Evolutionary conservation across 2,888 invertebrate species (phyloP), one percentile per base, ranked within the genome.

Genomic region (Teleogryllus oceanicus): DNA sequence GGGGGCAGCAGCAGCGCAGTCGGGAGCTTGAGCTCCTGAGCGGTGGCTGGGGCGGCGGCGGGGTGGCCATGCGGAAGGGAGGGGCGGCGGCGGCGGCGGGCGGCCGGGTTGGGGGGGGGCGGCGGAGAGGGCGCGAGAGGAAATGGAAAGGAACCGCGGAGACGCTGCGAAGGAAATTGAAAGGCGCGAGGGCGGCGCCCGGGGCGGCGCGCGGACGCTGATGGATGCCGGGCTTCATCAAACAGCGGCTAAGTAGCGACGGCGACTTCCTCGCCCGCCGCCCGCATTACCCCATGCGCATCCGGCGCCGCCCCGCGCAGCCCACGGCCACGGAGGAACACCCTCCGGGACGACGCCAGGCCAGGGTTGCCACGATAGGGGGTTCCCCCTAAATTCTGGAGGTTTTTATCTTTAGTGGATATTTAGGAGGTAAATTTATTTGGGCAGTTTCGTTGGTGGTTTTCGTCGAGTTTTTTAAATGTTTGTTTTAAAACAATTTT

Each of bases 81-180:
- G 13, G 62, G 62, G 62, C 13, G 62, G 62, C n/a, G 13, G 62
- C 2, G 24, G 24, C 2, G 24, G 2, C 24, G 24, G 5, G 24
- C 2, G 24, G 24, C n/a, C n/a, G n/a, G n/a, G n/a, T n/a, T n/a
- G 8, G n/a, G 62, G 3, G 62, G 13, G 62, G 62, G 62, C 13
- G 62, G 62, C n/a, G 13, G 62, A 10, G 62, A 62, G 62, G 62
- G n/a, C 13, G 62, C 16, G 5, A 12, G 62, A 62, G 62, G 62
- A 62, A 62, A 62, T 62, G 62, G n/a, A 62, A 62, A n/a, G 62
- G 62, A 62, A 62, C 62, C 62, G 62, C 62, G 62, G n/a, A 62
- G 62, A n/a, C 13, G n/a, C 62, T n/a, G 62, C 13, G 62, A n/a
- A 62, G 62, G 62, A 62, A 62, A 62, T 62, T 18, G 62, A n/a